phyloP scores from a whole-genome alignment of 1,140 invertebrate genomes.

The Temnothorax nylanderi region DNA sequence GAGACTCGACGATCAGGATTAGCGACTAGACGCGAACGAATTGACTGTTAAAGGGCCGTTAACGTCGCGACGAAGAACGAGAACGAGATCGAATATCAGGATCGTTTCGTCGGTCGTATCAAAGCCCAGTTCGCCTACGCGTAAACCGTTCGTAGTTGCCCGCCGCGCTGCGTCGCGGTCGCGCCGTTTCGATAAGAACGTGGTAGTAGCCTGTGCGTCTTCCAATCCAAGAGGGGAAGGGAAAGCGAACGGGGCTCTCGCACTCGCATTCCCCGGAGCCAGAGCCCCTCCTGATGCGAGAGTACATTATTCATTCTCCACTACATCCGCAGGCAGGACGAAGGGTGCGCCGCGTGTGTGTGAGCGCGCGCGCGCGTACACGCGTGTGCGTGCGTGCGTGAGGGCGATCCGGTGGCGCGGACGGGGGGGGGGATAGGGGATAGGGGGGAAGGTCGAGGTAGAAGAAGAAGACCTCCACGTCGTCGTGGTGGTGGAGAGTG shows the following conservation, averaged over 20 bases:
- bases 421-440: conserved; percentile 8
- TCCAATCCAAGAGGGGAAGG: conserved; percentile 52
- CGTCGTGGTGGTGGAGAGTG: conserved; percentile 30
- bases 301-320: conserved; percentile 76
- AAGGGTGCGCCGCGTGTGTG: conserved; percentile 62
- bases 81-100: background rate
- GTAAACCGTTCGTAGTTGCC: conserved; percentile 45
- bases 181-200: conserved; percentile 65
- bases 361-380: conserved; percentile 30
- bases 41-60: background rate
- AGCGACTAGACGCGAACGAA: background rate
- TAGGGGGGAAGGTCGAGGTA: conserved; percentile 27
- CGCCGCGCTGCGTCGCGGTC: background rate
- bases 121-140: conserved; percentile 51
- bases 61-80: background rate
- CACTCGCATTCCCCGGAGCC: conserved; percentile 66
- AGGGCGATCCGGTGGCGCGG: background rate
- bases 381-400: conserved; percentile 6
- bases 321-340: conserved; percentile 65
- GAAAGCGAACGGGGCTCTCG: conserved; percentile 59
- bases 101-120: background rate
- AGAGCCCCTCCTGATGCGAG: conserved; percentile 68
- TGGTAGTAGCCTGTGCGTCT: conserved; percentile 39
- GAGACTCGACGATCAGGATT: background rate
- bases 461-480: conserved; percentile 57